Evolutionary conservation across 2,113 vertebrate genomes (phyloP).

Genomic region (Crypturellus undulatus): DNA sequence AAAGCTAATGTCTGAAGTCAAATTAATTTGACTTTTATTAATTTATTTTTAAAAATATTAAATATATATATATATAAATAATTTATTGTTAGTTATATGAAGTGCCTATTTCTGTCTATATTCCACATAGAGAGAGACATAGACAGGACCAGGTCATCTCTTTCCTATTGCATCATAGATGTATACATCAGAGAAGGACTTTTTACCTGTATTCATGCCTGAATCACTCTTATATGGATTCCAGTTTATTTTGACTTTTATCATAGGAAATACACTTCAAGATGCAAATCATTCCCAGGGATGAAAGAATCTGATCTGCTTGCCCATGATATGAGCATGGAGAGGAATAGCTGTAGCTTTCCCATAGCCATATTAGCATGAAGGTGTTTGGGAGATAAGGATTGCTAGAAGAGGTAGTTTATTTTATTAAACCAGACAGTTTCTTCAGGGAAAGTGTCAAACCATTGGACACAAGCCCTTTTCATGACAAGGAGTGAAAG

Average conservation of each 20-base stretch:
- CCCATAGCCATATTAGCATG: not conserved
- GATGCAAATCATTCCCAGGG: not conserved
- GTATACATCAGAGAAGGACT: not conserved
- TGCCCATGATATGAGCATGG: too few species aligned
- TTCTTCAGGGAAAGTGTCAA: not conserved
- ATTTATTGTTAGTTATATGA: not conserved
- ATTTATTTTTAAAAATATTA: too few species aligned
- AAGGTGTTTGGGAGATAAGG: not conserved
- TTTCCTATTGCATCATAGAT: not conserved
- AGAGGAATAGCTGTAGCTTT: not conserved
- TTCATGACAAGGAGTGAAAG: not conserved
- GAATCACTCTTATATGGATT: not conserved
- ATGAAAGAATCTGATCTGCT: not conserved
- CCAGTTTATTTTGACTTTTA: not conserved
- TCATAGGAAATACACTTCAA: not conserved
- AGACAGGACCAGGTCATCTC: not conserved
- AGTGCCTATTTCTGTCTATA: not conserved
- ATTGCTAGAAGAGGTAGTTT: not conserved
- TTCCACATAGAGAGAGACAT: not conserved
- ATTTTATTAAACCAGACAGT: not conserved
- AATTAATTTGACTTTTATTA: too few species aligned
- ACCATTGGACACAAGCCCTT: not conserved
- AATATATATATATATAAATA: too few species aligned
- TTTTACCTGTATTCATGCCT: not conserved
- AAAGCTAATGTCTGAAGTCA: not conserved